Evolutionary conservation across 1,140 invertebrate genomes (phyloP).

Genomic region (Lycorma delicatula): DNA sequence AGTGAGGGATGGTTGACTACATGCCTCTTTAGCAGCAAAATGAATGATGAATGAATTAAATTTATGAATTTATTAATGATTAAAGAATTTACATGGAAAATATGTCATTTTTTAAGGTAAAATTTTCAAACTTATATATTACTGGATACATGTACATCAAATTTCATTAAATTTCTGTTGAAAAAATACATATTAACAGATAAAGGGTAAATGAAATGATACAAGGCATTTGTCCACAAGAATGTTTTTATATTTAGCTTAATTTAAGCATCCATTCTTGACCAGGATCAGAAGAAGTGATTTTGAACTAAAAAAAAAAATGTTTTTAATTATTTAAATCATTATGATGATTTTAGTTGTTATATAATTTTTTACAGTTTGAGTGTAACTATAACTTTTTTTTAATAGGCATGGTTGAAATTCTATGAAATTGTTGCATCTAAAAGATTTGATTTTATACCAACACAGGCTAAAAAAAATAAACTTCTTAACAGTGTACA

Average conservation of each 20-base stretch:
- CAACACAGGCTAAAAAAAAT: conserved; percentile 35
- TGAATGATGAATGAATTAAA: no score
- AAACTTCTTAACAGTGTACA: conserved; percentile 62
- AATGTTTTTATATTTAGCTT: background rate
- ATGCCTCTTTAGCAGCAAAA: no score
- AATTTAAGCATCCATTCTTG: no score
- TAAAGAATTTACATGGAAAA: no score
- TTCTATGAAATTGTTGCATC: conserved; percentile 85
- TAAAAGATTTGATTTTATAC: conserved; percentile 53
- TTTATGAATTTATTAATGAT: no score
- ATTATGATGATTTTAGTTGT: background rate
- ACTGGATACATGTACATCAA: no score
- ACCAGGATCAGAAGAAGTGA: no score
- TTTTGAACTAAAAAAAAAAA: background rate
- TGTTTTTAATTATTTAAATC: background rate
- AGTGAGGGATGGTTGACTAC: no score
- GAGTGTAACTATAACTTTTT: conserved; percentile 6
- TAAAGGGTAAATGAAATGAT: background rate
- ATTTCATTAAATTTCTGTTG: no score
- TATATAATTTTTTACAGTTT: background rate
- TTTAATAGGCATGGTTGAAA: conserved; percentile 76
- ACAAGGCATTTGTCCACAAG: background rate
- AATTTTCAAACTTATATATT: no score
- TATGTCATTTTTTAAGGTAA: no score
- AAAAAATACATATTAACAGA: no score